Evolutionary conservation across 2,888 invertebrate species (phyloP).

Genomic region (Caenorhabditis sp.): DNA sequence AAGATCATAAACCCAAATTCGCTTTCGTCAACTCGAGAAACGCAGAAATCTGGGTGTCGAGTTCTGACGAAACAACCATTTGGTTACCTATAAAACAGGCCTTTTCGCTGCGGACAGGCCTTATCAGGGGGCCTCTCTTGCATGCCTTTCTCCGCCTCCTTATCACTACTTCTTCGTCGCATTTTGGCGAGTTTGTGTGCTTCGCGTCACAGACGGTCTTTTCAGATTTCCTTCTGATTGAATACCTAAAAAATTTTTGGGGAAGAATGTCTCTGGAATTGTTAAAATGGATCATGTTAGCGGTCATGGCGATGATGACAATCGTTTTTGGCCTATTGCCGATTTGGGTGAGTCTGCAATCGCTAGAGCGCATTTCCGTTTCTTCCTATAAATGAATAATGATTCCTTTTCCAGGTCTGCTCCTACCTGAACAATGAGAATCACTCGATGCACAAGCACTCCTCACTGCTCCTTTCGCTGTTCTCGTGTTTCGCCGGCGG

Average conservation of each 20-base stretch:
- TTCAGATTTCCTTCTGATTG: too few relatives aligned
- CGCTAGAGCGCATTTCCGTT: too few relatives aligned
- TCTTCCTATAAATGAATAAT: too few relatives aligned
- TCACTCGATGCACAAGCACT: conserved; percentile 49
- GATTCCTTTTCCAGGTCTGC: conserved; percentile 54
- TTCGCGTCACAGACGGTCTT: too few relatives aligned
- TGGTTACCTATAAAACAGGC: conserved; percentile 54
- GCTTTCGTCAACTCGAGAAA: conserved; percentile 45
- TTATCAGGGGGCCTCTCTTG: conserved; percentile 48
- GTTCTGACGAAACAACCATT: conserved; percentile 43
- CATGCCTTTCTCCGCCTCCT: conserved; percentile 27
- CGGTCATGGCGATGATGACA: conserved; percentile 71
- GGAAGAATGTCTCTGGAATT: conserved; percentile 59
- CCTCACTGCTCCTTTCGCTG: conserved; percentile 71
- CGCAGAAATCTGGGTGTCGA: conserved; percentile 16
- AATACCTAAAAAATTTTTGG: too few relatives aligned
- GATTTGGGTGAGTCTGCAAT: conserved; percentile 85
- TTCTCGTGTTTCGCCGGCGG: conserved; percentile 78
- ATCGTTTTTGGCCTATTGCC: conserved; percentile 84
- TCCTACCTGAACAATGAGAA: conserved; percentile 46
- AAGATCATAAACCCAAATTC: too few relatives aligned
- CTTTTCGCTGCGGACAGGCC: conserved; percentile 49
- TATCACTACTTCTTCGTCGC: conserved; percentile 19
- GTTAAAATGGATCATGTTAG: conserved; percentile 73
- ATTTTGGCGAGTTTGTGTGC: too few relatives aligned